Evolutionary conservation across 2,888 invertebrate species (phyloP), one percentile per base, ranked within the genome.

Genomic region (Lutraria lutraria): DNA sequence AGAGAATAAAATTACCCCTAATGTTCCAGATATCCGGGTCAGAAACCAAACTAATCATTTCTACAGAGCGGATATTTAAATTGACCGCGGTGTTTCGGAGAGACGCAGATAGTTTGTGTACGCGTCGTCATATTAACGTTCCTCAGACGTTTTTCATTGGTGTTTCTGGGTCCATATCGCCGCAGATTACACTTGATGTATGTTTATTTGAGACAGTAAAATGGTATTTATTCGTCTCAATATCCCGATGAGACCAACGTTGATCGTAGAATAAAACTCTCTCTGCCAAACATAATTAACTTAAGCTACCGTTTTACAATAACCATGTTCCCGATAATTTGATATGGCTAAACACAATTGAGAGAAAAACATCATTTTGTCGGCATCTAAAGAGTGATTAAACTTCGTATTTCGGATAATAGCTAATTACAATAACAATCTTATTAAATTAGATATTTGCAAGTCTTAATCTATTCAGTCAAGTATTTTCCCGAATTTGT

Each of bases 311-410:
- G 87, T 85, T 85, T 90, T 89, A 94, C 93, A 93, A 90, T 92
- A 93, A 92, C 94, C 94, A 94, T 93, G 91, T 91, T 91, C 80
- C 89, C 87, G 89, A 90, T 94, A 94, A 94, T 94, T 93, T 91
- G 93, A 94, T 94, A 94, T 91, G 88, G 89, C 91, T 89, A 91
- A 91, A 90, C 92, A 87, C 90, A 85, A 81, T 88, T 81, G 88
- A 87, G 86, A 81, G 81, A 83, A 82, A 88, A 86, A 88, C 88
- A 88, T 88, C 91, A 86, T 88, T 92, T 91, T 88, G 88, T 90
- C 91, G 89, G 89, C 89, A 89, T 87, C 88, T 83, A 87, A 89
- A 88, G 91, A 82, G 90, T 87, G 92, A 92, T 92, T 92, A 92
- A 92, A 92, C 88, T 87, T 83, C 80, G 91, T 82, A 89, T 89